phyloP scores from a whole-genome alignment of 2,113 vertebrate genomes.

The Bos javanicus region DNA sequence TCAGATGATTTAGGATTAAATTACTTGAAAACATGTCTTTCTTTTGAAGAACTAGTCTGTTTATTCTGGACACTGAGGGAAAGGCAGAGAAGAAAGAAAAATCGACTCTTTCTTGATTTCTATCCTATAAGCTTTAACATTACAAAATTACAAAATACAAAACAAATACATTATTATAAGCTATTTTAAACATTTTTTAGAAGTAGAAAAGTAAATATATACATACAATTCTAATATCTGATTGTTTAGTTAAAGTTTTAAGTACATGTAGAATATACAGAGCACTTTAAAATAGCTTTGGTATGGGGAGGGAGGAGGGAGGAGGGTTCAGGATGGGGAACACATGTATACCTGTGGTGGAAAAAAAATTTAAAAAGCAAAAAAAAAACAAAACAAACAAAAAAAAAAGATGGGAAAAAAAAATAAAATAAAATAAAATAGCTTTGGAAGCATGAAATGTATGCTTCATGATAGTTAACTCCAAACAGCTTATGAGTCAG shows the following conservation, averaged over 20 bases:
- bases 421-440: neutral
- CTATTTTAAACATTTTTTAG: neutral
- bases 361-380: too few relatives aligned
- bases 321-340: too few relatives aligned
- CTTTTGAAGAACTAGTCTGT: neutral
- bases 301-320: too few relatives aligned
- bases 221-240: neutral
- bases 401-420: too few relatives aligned
- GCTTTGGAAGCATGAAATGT: neutral
- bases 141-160: neutral
- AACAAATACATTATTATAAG: neutral
- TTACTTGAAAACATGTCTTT: neutral
- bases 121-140: neutral
- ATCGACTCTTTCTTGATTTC: neutral
- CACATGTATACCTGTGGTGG: too few relatives aligned
- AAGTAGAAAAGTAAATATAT: neutral
- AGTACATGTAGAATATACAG: neutral
- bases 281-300: conserved; percentile 2
- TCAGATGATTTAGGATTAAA: neutral
- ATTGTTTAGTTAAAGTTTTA: neutral
- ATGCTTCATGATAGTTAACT: neutral
- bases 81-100: neutral
- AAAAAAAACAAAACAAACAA: too few relatives aligned
- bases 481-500: neutral
- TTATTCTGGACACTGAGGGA: neutral